phyloP scores from a whole-genome alignment of 2,113 vertebrate genomes.

The Sigmodon hispidus region DNA sequence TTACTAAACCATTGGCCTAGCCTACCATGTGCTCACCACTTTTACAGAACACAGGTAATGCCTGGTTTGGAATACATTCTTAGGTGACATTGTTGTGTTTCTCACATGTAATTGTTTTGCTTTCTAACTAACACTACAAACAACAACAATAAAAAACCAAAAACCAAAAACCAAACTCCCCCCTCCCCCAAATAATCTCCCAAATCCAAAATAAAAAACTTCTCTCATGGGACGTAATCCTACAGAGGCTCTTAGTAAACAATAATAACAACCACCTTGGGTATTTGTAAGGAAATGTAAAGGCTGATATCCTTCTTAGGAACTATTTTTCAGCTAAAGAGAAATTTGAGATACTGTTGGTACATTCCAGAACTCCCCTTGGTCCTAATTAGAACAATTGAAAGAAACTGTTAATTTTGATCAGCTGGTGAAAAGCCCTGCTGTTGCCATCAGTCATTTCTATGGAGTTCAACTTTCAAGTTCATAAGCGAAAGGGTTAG shows the following conservation, averaged over 20 bases:
- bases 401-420: conserved; percentile 88
- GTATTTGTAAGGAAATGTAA: conserved; percentile 73
- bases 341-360: conserved; percentile 82
- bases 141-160: conserved; percentile 58
- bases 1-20: not conserved
- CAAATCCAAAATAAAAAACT: not conserved
- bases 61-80: conserved; percentile 52
- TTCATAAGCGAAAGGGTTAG: conserved; percentile 71
- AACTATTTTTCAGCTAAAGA: conserved; percentile 71
- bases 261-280: conserved; percentile 77
- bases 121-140: conserved; percentile 69
- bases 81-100: conserved; percentile 66
- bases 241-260: conserved; percentile 51
- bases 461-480: conserved; percentile 81
- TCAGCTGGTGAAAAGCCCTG: conserved; percentile 81
- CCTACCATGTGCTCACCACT: not conserved
- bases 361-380: conserved; percentile 87
- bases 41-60: not conserved
- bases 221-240: conserved; percentile 36
- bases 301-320: conserved; percentile 71
- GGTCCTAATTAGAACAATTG: conserved; percentile 86
- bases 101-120: conserved; percentile 41
- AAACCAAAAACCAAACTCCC: conserved; percentile 23
- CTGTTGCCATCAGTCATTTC: conserved; percentile 81
- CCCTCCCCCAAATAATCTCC: too few species aligned